These are phyloP conservation scores for Plusia festucae DNA, from an alignment of 2,888 invertebrate genomes.

Conservation along the genomic window DNA sequence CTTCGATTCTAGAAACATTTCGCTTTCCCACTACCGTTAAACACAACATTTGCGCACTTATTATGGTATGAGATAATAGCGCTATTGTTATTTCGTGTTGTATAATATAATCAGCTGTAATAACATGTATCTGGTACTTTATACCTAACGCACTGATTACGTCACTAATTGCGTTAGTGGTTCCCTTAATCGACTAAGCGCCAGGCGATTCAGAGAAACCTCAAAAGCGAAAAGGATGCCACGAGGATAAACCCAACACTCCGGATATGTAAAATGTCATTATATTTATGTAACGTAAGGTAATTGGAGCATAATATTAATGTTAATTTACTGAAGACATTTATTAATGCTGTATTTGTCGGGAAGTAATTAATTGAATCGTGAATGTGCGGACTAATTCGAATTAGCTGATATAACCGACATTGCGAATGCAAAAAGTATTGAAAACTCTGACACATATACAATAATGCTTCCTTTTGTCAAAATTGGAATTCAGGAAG, in stretches of 20 bases:
- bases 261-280: constrained; percentile 34
- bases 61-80: constrained; percentile 51
- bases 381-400: constrained; percentile 33
- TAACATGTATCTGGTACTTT: constrained; percentile 36
- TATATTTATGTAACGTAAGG: constrained; percentile 50
- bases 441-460: constrained; percentile 26
- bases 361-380: constrained; percentile 53
- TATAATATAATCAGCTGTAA: constrained; percentile 49
- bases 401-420: constrained; percentile 35
- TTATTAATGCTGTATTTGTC: constrained; percentile 39
- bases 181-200: constrained; percentile 56
- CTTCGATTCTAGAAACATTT: constrained; percentile 8
- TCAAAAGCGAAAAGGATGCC: constrained; percentile 66
- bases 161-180: constrained; percentile 30
- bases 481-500: constrained; percentile 34
- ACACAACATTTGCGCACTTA: constrained; percentile 26
- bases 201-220: constrained; percentile 66
- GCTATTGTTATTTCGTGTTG: constrained; percentile 52
- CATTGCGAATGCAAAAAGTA: constrained; percentile 28
- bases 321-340: constrained; percentile 41
- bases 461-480: constrained; percentile 31
- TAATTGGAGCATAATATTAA: constrained; percentile 44
- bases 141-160: constrained; percentile 30
- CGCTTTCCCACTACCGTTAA: constrained; percentile 38
- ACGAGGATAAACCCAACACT: constrained; percentile 66